Evolutionary conservation across 2,888 invertebrate species (phyloP).

Genomic region (Idaea biselata): DNA sequence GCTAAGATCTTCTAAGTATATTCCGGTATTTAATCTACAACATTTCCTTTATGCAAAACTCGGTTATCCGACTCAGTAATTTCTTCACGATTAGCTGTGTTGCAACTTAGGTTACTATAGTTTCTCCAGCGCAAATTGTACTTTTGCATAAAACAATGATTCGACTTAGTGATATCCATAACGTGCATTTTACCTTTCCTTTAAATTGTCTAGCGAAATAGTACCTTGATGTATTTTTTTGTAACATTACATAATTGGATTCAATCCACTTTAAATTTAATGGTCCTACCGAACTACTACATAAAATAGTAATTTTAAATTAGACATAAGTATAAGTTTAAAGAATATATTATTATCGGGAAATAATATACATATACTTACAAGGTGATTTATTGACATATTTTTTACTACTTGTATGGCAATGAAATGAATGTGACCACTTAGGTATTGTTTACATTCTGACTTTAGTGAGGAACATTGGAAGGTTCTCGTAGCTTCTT

Average conservation of each 20-base stretch:
- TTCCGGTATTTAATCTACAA: too few relatives aligned
- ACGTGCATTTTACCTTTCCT: too few relatives aligned
- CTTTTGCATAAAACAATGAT: too few relatives aligned
- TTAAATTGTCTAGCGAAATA: background rate
- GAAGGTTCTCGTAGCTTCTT: too few relatives aligned
- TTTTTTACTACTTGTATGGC: conserved; percentile 5
- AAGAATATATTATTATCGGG: conserved; percentile 6
- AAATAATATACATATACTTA: conserved; percentile 3
- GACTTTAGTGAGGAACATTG: too few relatives aligned
- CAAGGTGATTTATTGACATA: conserved; percentile 12
- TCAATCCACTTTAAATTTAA: background rate
- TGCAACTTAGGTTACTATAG: conserved; percentile 35
- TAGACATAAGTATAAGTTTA: background rate
- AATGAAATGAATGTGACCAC: too few relatives aligned
- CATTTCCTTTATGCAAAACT: conserved; percentile 3
- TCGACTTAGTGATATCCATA: too few relatives aligned
- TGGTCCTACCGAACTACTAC: background rate
- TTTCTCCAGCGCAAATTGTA: conserved; percentile 17
- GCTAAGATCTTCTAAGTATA: too few relatives aligned
- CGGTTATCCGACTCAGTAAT: conserved; percentile 25
- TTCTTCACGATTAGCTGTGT: conserved; percentile 36
- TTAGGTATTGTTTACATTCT: too few relatives aligned
- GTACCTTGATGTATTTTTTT: too few relatives aligned
- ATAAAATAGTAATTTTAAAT: background rate
- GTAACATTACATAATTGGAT: background rate